Evolutionary conservation across 2,113 vertebrate species (phyloP), one percentile per base, ranked within the genome.

Genomic region (Columba janthina): DNA sequence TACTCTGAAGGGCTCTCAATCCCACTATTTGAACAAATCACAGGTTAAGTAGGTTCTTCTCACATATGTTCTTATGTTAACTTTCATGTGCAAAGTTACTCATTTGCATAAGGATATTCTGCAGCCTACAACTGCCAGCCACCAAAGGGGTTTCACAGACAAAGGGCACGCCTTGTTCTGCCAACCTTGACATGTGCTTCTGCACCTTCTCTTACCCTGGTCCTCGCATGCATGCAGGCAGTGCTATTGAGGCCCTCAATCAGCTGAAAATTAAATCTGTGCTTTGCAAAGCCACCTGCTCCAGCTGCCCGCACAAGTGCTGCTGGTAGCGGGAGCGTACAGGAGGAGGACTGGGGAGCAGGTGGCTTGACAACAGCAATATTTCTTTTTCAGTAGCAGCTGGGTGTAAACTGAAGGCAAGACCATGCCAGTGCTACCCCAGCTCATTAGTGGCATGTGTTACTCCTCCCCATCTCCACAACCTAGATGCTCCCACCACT

Each of bases 291-390:
- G 17, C 24, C 53, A 50, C 40, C 83, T 46, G 44, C 67, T 76
- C 54, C 91, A 88, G 29, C 58, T 24, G 44, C 38, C 58, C 31
- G 24, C 53, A 34, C 29, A 56, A 24, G 44, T 8, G 40, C 36
- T 34, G 69, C 36, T n/a, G 58, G 36, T 1, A 44, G 69, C 0
- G 0, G 36, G 31, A 76, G 16, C 0, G 2, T 8, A 64, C 0
- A 0, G 56, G n/a, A 80, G 50, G 40, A 73, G 31, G 24, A 66
- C 25, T 15, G 78, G 36, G 32, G 24, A 80, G 26, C 2, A 18
- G 29, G 58, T 21, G 34, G 40, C 53, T 29, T 20, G 19, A 42
- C 13, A 89, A 74, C 5, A 16, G 25, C 61, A 54, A 6, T 14
- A 8, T n/a, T 69, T 70, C 3, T 51, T 67, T 66, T 62, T 29